phyloP scores from a whole-genome alignment of 2,888 invertebrate genomes.

The Reticulitermes lucifugus region DNA sequence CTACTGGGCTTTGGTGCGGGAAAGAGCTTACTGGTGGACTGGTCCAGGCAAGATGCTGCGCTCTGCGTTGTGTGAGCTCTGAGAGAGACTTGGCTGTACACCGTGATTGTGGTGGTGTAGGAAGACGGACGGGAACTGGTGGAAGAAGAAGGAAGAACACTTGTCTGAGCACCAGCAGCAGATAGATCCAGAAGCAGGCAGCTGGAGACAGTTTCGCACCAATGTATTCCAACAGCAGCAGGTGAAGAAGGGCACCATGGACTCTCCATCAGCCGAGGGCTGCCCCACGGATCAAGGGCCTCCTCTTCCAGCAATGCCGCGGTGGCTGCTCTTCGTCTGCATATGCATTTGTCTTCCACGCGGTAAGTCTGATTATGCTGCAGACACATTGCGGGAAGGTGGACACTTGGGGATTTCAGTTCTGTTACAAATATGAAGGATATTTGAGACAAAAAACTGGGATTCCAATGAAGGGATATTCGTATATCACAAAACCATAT shows the following conservation, averaged over 20 bases:
- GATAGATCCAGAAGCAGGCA: not conserved
- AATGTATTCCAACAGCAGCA: slow-evolving; percentile 20
- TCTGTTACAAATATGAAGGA: too few species aligned
- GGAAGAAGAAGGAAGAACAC: not conserved
- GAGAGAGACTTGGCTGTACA: not conserved
- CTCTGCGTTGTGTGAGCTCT: slow-evolving; percentile 31
- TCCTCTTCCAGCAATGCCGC: slow-evolving; percentile 31
- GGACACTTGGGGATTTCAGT: too few species aligned
- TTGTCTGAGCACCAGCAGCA: not conserved
- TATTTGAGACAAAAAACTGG: too few species aligned
- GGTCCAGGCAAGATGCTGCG: slow-evolving; percentile 21
- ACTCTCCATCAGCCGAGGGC: slow-evolving; percentile 31
- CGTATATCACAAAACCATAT: too few species aligned
- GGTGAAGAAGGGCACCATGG: slow-evolving; percentile 42
- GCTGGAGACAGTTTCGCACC: not conserved
- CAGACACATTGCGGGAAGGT: too few species aligned
- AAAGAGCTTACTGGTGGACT: slow-evolving; percentile 11
- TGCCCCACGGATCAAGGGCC: slow-evolving; percentile 24
- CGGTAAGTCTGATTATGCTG: slow-evolving; percentile 32
- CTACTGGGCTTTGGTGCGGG: slow-evolving; percentile 39
- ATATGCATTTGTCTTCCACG: slow-evolving; percentile 52
- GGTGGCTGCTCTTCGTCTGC: slow-evolving; percentile 47
- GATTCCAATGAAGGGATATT: too few species aligned
- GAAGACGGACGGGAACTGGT: not conserved
- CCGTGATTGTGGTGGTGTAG: not conserved